Base-by-base conservation (phyloP, 1,140 invertebrate species). In the Platyscapa corneri region DNA sequence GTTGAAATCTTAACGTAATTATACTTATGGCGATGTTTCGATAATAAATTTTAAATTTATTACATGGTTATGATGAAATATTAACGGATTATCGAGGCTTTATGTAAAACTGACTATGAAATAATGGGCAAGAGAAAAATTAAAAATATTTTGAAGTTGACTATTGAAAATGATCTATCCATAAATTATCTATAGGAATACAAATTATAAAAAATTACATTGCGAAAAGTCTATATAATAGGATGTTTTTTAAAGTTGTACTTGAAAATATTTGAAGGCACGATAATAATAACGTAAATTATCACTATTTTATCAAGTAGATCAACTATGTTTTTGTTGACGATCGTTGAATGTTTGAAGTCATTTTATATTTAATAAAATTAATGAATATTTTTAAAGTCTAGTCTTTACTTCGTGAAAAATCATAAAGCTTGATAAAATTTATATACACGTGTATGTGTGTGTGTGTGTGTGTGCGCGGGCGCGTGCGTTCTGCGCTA, bases 381-480 rank as follows among this genome's bases (percentile, higher is more conserved):
- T 39, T n/a, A 42, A 82, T 53, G 27, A 39, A 82, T 60, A 49
- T 82, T 60, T 56, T 39, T 42, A 81, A 60, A 74, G 16, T 82
- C 81, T 82, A 82, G 81, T 75, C 70, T 30, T 23, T 46, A 39
- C 18, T 34, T 53, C 20, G 27, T 32, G 14, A 75, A 75, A 23
- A 74, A 37, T 7, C 20, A 74, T 39, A 42, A 53, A 16, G 49
- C 49, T 53, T 53, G 49, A 53, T 10, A 16, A 2, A 70, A 70
- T 70, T 34, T 30, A 34, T 6, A 16, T 23, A 0, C 5, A 37
- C 65, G 32, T 23, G 30, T 34, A 34, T 20, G 32, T 34, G 27
- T 16, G 20, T n/a, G n/a, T n/a, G n/a, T n/a, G n/a, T n/a, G n/a
- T n/a, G n/a, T n/a, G n/a, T n/a, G n/a, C n/a, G n/a, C n/a, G n/a